Percentiles rank a stretch among this genome's conserved stretches.
Conservation (phyloP, 2,888 invertebrate genomes). For the Spisula solida region DNA sequence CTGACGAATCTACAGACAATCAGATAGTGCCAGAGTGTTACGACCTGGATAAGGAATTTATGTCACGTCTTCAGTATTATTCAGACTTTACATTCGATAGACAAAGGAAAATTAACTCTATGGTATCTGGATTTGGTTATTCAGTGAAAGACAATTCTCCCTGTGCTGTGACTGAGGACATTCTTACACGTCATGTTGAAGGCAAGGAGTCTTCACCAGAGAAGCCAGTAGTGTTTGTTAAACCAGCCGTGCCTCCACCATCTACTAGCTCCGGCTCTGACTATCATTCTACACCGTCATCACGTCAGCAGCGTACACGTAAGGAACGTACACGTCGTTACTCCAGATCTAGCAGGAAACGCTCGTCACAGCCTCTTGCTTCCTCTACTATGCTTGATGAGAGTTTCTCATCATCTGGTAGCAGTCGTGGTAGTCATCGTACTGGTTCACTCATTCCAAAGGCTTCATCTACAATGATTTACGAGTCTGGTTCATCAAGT, state of each 20-base stretch:
- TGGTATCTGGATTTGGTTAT: slow-evolving; percentile 64
- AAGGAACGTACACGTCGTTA: slow-evolving; percentile 64
- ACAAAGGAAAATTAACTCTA: slow-evolving; percentile 80
- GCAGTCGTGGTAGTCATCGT: slow-evolving; percentile 70
- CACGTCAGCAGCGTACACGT: slow-evolving; percentile 61
- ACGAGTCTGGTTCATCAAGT: slow-evolving; percentile 75
- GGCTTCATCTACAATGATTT: slow-evolving; percentile 81
- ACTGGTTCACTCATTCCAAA: slow-evolving; percentile 76
- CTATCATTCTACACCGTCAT: slow-evolving; percentile 66
- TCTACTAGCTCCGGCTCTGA: slow-evolving; percentile 71
- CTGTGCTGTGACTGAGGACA: slow-evolving; percentile 68
- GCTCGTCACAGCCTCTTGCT: slow-evolving; percentile 77
- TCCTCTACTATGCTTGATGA: slow-evolving; percentile 81
- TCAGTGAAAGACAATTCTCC: slow-evolving; percentile 60
- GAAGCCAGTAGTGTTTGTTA: slow-evolving; percentile 62
- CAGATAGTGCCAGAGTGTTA: slow-evolving; percentile 78
- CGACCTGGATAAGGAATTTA: slow-evolving; percentile 78
- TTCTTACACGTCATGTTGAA: slow-evolving; percentile 76
- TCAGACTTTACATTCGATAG: slow-evolving; percentile 83
- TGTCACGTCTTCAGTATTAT: slow-evolving; percentile 82
- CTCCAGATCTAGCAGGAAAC: slow-evolving; percentile 68
- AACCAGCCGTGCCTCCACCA: slow-evolving; percentile 59
- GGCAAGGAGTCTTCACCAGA: slow-evolving; percentile 74
- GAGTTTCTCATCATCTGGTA: slow-evolving; percentile 74
- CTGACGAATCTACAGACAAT: slow-evolving; percentile 78